Percentiles rank a stretch among this genome's conserved stretches.
Evolutionary conservation across 2,113 vertebrate genomes (phyloP).

Genomic region (Eudyptes chrysolophus): DNA sequence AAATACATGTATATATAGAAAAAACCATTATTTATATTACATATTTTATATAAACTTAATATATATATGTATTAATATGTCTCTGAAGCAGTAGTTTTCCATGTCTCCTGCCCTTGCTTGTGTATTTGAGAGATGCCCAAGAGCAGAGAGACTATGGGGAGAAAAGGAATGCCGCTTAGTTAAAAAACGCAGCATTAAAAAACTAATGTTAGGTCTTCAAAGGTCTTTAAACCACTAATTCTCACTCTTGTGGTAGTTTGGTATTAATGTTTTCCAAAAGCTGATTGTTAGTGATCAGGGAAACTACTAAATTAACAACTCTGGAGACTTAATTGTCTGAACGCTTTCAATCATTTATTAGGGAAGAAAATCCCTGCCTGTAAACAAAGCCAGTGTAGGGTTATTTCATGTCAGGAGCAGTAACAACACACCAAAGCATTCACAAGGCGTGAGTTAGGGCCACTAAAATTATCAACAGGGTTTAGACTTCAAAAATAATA

Average conservation of each 20-base stretch:
- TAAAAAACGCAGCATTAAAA: background rate
- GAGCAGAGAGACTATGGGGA: background rate
- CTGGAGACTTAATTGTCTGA: constrained; percentile 22
- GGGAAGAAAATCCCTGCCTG: constrained; percentile 39
- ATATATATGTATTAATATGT: background rate
- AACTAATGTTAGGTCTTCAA: background rate
- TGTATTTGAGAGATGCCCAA: background rate
- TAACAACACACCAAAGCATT: background rate
- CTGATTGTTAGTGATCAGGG: background rate
- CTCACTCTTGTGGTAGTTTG: background rate
- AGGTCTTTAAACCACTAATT: background rate
- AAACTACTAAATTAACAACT: constrained; percentile 1
- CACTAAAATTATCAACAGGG: background rate
- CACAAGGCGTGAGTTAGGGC: background rate
- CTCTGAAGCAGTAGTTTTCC: background rate
- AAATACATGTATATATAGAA: background rate
- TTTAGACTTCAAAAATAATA: background rate
- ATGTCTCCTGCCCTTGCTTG: background rate
- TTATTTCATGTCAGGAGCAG: background rate
- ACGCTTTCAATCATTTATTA: constrained; percentile 29
- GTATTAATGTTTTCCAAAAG: background rate
- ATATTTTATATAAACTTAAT: background rate
- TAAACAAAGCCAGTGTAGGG: background rate
- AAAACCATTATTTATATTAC: background rate
- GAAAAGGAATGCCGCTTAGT: background rate